Evolutionary conservation across 2,888 invertebrate species (phyloP).

Genomic region (Drosophila austrosaltans): DNA sequence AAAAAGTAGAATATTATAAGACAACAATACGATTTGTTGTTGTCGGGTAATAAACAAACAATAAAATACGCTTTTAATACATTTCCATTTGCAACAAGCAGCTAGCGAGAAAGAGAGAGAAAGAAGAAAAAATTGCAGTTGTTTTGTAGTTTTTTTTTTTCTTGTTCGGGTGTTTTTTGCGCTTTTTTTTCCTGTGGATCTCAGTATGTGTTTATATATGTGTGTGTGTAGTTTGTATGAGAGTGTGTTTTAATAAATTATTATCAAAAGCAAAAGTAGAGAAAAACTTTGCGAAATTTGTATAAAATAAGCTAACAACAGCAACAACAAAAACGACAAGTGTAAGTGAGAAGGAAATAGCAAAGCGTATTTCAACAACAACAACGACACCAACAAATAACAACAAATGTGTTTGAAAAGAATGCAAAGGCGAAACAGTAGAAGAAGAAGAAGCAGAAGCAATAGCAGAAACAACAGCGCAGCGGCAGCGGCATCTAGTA

Average conservation of each 20-base stretch:
- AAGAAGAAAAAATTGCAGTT: background rate
- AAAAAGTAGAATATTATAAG: background rate
- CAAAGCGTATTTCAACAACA: constrained; percentile 13
- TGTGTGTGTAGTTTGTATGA: constrained; percentile 25
- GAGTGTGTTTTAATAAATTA: constrained; percentile 56
- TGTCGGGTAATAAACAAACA: constrained; percentile 4
- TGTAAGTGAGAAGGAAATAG: constrained; percentile 60
- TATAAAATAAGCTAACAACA: background rate
- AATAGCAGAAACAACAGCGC: constrained; percentile 7
- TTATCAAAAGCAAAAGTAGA: constrained; percentile 48
- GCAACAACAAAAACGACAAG: constrained; percentile 57
- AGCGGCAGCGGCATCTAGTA: constrained; percentile 3
- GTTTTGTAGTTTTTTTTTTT: constrained; percentile 10
- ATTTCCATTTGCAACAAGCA: constrained; percentile 1
- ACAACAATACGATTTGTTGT: background rate
- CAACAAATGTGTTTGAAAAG: constrained; percentile 25
- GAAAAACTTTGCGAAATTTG: background rate
- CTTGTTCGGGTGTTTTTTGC: constrained; percentile 26
- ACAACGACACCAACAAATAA: constrained; percentile 9
- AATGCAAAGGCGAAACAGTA: constrained; percentile 25
- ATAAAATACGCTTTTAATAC: constrained; percentile 1
- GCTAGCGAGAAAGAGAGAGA: background rate
- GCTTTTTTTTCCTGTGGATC: constrained; percentile 22
- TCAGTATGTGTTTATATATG: constrained; percentile 37
- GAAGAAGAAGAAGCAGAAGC: constrained; percentile 11